Evolutionary conservation across 2,113 vertebrate species (phyloP).

Genomic region (Dendropsophus ebraccatus): DNA sequence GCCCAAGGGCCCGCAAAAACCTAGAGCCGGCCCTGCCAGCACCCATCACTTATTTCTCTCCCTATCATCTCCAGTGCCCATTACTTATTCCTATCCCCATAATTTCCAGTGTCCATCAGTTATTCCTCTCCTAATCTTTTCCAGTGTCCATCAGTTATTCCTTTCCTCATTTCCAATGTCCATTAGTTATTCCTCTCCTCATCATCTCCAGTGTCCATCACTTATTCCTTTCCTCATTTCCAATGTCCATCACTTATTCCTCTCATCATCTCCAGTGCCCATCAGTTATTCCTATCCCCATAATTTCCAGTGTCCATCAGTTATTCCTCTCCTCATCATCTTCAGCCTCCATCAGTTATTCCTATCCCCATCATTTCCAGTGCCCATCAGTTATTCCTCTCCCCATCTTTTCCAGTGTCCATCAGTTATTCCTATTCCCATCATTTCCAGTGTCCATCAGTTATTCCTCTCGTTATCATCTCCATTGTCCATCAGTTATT

Average conservation of each 20-base stretch:
- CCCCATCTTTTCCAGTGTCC: not conserved
- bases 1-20: too few relatives aligned
- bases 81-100: not conserved
- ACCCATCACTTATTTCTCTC: not conserved
- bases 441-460: not conserved
- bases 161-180: not conserved
- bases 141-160: not conserved
- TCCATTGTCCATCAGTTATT: not conserved
- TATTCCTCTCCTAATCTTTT: not conserved
- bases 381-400: not conserved
- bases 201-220: not conserved
- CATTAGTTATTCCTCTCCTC: not conserved
- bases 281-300: not conserved
- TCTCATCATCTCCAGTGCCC: not conserved
- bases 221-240: not conserved
- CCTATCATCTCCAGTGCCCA: not conserved
- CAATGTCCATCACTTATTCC: not conserved
- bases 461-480: not conserved
- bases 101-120: not conserved
- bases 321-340: not conserved
- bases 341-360: not conserved
- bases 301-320: not conserved
- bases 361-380: not conserved
- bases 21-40: not conserved
- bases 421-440: not conserved